Conservation (phyloP, 2,797 vertebrate species). For the Manis javanica region DNA sequence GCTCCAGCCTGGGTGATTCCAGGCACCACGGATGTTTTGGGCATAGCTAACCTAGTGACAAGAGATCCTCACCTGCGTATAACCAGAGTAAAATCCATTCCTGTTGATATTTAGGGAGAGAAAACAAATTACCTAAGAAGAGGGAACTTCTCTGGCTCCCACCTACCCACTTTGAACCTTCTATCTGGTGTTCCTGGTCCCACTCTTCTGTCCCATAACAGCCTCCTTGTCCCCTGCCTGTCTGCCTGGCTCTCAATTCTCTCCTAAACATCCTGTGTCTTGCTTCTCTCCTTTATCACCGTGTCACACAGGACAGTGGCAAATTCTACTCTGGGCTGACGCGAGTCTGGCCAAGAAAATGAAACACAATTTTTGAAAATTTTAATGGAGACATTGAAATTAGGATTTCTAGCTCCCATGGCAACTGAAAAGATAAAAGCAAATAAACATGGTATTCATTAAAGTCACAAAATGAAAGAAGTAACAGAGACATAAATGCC, state of each 20-base stretch:
- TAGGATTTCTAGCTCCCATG: neutral
- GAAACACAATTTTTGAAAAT: slow-evolving; percentile 8
- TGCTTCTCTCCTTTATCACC: neutral
- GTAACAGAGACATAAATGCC: neutral
- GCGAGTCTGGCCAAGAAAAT: neutral
- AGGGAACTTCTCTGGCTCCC: neutral
- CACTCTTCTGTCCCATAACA: neutral
- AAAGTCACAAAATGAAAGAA: slow-evolving; percentile 16
- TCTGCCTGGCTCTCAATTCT: neutral
- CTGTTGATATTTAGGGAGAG: neutral
- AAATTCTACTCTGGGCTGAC: neutral
- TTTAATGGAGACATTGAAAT: neutral
- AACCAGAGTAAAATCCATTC: slow-evolving; percentile 8
- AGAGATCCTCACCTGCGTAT: neutral
- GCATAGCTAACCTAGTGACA: neutral
- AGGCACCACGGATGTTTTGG: neutral
- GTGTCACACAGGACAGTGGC: neutral
- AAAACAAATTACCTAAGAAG: neutral
- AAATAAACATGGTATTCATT: neutral
- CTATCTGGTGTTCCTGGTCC: neutral
- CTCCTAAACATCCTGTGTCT: neutral
- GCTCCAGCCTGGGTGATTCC: neutral
- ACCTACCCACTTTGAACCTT: neutral
- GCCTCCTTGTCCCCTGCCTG: neutral
- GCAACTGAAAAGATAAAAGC: neutral